Evolutionary conservation across 2,113 vertebrate species (phyloP), one percentile per base, ranked within the genome.

Genomic region (Isichthys henryi): DNA sequence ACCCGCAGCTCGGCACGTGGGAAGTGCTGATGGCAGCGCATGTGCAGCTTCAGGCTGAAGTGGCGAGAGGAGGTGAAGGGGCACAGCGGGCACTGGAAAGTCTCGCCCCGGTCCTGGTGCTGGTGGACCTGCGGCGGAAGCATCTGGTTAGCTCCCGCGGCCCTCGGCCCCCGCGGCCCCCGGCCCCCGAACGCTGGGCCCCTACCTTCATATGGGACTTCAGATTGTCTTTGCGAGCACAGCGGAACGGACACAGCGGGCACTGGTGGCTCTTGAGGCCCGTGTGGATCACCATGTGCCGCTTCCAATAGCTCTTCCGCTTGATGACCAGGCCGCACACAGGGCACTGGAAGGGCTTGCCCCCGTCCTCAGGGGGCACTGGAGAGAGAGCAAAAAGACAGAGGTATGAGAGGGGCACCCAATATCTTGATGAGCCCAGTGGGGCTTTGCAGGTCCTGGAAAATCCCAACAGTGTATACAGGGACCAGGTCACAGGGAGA

Each of bases 121-220:
- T 97, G 96, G 93, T 99, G 98, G 95, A 99, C 98, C 98, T 99
- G 95, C 96, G 46, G 77, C 35, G 3, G 50, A 17, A 53, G 1
- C 27, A n/a, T 80, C 23, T 15, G 15, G 50, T n/a, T 62, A 82
- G 77, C 39, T 45, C 77, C 77, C 5, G 15, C 13, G 2, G 15
- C 17, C 77, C 77, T 10, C 6, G 3, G 0, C 17, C 5, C 74
- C 15, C 1, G 7, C 0, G 77, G 19, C 35, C 77, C 31, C 1
- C 2, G 21, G 45, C 43, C 45, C 82, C 74, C 10, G 3, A n/a
- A 86, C 19, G 43, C 19, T 23, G 31, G 35, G 21, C 48, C 89
- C 96, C 96, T 96, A 99, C 98, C 98, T 99, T 99, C 98, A 99
- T 99, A 94, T 99, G 98, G 93, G 98, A 99, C 96, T 99, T 99